Percentiles rank a stretch among this genome's conserved stretches.
Conservation (phyloP, 2,797 vertebrate species). For the Rhyacichthys aspro region DNA sequence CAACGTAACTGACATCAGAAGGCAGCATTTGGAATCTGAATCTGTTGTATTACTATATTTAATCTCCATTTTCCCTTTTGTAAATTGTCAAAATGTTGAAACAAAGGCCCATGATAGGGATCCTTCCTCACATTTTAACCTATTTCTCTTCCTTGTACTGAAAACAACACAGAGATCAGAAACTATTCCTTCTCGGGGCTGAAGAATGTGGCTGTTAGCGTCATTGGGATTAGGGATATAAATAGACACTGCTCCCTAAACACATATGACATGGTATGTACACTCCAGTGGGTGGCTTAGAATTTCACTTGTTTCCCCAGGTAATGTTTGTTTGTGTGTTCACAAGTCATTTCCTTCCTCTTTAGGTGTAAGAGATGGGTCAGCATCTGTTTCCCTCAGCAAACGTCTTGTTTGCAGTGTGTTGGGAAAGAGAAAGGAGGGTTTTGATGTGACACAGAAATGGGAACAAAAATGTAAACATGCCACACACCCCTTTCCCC, state of each 20-base stretch:
- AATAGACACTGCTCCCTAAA: slow-evolving; percentile 25
- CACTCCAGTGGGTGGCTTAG: slow-evolving; percentile 9
- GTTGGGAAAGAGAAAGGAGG: slow-evolving; percentile 9
- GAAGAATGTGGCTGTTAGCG: neutral
- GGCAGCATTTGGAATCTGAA: too few species aligned
- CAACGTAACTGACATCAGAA: too few species aligned
- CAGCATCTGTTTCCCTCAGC: slow-evolving; percentile 53
- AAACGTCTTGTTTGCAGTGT: slow-evolving; percentile 27
- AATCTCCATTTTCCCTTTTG: too few species aligned
- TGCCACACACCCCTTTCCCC: slow-evolving; percentile 47
- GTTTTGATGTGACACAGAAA: slow-evolving; percentile 50
- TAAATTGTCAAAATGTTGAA: neutral
- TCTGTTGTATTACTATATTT: too few species aligned
- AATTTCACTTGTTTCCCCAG: slow-evolving; percentile 22
- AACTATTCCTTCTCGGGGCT: too few species aligned
- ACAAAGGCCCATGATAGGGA: neutral
- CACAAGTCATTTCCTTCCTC: slow-evolving; percentile 27
- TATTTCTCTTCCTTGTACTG: neutral
- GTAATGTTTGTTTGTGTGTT: slow-evolving; percentile 36
- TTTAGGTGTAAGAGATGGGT: slow-evolving; percentile 54
- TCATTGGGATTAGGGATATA: slow-evolving; percentile 13
- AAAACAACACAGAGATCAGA: neutral
- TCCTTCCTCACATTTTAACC: neutral
- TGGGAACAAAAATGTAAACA: slow-evolving; percentile 73
- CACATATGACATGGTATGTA: slow-evolving; percentile 16